A percentile compares a stretch with the other conserved stretches of the same genome.
These are phyloP conservation scores for Acanthopagrus latus DNA, from an alignment of 2,797 vertebrate genomes.

Conservation along the genomic window DNA sequence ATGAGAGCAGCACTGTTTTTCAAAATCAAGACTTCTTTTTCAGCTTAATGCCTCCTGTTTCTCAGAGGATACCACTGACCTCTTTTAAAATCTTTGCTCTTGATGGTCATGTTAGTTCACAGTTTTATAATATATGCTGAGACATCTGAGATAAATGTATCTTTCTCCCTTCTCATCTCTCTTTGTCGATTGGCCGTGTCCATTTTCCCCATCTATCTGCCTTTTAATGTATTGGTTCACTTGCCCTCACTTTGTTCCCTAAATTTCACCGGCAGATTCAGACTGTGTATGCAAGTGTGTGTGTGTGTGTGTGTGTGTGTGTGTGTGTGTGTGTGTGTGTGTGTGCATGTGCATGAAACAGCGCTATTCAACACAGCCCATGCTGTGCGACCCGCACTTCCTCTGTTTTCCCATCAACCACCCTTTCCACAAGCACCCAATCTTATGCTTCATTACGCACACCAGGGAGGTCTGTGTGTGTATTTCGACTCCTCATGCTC, in stretches of 20 bases:
- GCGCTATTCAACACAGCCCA: slow-evolving; percentile 8
- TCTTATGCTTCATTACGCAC: slow-evolving; percentile 62
- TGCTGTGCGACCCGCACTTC: slow-evolving; percentile 23
- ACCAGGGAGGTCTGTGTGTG: background rate
- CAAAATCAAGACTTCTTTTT: too few species aligned
- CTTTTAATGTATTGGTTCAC: background rate
- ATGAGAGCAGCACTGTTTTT: slow-evolving; percentile 1
- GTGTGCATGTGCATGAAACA: background rate
- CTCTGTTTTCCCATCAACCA: slow-evolving; percentile 66
- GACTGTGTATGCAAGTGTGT: background rate
- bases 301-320: slow-evolving; percentile 1
- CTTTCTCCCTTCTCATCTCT: background rate
- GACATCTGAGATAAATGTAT: background rate
- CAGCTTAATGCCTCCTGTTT: background rate
- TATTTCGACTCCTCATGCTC: slow-evolving; percentile 1
- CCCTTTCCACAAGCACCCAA: slow-evolving; percentile 67
- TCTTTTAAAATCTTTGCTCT: background rate
- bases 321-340: slow-evolving; percentile 16
- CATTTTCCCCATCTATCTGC: background rate
- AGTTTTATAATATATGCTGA: background rate
- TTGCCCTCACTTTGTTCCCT: background rate
- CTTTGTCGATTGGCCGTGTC: background rate
- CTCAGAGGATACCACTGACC: background rate
- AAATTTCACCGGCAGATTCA: slow-evolving; percentile 41
- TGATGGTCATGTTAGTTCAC: background rate